phyloP scores from a whole-genome alignment of 2,888 invertebrate species.

The Acanthosepion lycidas region DNA sequence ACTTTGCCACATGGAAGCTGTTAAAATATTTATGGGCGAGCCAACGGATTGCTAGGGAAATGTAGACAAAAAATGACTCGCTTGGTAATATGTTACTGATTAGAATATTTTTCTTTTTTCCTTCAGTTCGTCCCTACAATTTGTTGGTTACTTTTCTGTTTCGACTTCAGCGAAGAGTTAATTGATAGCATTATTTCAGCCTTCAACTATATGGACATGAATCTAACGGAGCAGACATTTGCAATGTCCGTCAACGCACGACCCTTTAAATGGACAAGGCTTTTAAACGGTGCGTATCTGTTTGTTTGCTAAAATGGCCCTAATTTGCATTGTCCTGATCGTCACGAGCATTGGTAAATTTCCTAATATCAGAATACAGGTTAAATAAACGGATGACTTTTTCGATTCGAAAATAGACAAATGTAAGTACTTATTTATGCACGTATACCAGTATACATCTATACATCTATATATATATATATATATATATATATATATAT shows the following conservation, averaged over 20 bases:
- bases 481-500: too few relatives aligned
- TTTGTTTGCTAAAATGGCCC: neutral
- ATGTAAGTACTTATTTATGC: neutral
- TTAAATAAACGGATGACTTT: neutral
- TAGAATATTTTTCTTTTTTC: neutral
- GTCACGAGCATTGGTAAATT: neutral
- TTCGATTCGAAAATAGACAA: neutral
- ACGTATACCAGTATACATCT: neutral
- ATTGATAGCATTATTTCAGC: neutral
- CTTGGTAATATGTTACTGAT: neutral
- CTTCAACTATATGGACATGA: neutral
- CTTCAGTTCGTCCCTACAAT: neutral
- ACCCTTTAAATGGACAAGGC: neutral
- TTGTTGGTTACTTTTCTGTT: neutral
- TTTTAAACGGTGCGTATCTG: neutral
- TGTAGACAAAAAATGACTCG: neutral
- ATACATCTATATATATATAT: neutral
- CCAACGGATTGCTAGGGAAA: too few relatives aligned
- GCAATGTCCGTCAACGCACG: neutral
- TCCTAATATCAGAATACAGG: neutral
- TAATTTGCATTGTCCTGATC: neutral
- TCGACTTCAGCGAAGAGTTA: neutral
- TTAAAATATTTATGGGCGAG: too few relatives aligned
- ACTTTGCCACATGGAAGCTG: too few relatives aligned
- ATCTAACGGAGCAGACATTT: neutral